Conservation (phyloP, 2,888 invertebrate species). For the Brachynemurus nebulosus region DNA sequence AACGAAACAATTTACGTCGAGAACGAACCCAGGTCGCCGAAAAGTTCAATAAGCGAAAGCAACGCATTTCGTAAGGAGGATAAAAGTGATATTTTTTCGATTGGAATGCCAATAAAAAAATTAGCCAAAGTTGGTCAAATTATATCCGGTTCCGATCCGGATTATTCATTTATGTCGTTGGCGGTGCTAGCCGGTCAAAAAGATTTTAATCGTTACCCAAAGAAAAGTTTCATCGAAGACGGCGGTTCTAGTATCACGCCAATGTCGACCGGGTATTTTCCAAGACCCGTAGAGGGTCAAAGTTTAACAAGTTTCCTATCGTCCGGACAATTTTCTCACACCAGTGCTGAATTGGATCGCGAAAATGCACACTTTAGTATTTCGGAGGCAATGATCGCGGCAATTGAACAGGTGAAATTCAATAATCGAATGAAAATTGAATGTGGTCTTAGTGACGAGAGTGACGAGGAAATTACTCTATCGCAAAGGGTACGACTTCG, state of each 20-base stretch:
- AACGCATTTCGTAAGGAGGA: too few relatives aligned
- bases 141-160: slow-evolving; percentile 23
- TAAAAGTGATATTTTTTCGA: too few relatives aligned
- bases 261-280: slow-evolving; percentile 43
- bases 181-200: slow-evolving; percentile 31
- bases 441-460: slow-evolving; percentile 40
- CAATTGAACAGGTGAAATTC: slow-evolving; percentile 61
- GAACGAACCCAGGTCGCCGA: not conserved
- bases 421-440: slow-evolving; percentile 34
- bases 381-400: slow-evolving; percentile 70
- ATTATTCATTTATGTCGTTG: slow-evolving; percentile 25
- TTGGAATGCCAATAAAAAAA: slow-evolving; percentile 11
- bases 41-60: not conserved
- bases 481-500: slow-evolving; percentile 46
- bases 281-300: slow-evolving; percentile 50
- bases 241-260: slow-evolving; percentile 43
- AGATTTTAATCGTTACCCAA: slow-evolving; percentile 32
- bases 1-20: not conserved
- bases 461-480: slow-evolving; percentile 50
- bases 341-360: slow-evolving; percentile 63
- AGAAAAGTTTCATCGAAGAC: slow-evolving; percentile 43
- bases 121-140: not conserved
- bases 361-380: slow-evolving; percentile 80
- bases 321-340: slow-evolving; percentile 51
- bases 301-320: slow-evolving; percentile 58